phyloP scores from a whole-genome alignment of 2,113 vertebrate genomes.

The Macaca mulatta region DNA sequence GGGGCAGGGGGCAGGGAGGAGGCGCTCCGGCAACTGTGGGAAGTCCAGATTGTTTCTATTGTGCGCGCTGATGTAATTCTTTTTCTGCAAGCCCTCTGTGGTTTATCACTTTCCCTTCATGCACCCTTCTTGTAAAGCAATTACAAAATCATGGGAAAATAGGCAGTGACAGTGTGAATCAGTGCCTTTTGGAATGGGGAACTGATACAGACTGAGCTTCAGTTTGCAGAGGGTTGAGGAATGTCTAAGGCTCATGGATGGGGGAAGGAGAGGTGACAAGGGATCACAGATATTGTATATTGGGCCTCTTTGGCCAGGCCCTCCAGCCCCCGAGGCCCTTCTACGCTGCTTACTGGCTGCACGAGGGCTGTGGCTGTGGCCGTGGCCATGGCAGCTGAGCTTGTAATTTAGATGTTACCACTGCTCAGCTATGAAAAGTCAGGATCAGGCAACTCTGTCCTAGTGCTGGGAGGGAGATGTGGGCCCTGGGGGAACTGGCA shows the following conservation, averaged over 20 bases:
- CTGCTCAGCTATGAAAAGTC: not conserved
- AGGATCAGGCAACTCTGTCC: not conserved
- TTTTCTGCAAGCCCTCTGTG: not conserved
- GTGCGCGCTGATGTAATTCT: not conserved
- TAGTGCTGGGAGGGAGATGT: not conserved
- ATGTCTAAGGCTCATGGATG: not conserved
- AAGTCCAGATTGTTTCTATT: not conserved
- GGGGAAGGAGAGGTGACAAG: not conserved
- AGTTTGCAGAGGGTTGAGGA: not conserved
- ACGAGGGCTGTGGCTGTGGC: not conserved
- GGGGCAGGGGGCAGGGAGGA: not conserved
- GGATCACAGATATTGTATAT: not conserved
- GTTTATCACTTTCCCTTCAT: not conserved
- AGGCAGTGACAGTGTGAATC: not conserved
- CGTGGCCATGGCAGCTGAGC: rapidly evolving
- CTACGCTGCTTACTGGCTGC: not conserved
- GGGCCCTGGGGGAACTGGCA: not conserved
- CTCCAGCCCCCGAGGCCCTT: not conserved
- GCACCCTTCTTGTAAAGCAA: not conserved
- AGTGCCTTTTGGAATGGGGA: not conserved
- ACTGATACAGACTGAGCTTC: not conserved
- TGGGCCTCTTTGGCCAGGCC: not conserved
- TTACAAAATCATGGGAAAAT: not conserved
- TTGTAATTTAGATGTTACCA: slow-evolving; percentile 25
- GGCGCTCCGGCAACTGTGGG: not conserved